Conservation (phyloP, 2,797 vertebrate genomes). For the Hypotaenidia okinawae region DNA sequence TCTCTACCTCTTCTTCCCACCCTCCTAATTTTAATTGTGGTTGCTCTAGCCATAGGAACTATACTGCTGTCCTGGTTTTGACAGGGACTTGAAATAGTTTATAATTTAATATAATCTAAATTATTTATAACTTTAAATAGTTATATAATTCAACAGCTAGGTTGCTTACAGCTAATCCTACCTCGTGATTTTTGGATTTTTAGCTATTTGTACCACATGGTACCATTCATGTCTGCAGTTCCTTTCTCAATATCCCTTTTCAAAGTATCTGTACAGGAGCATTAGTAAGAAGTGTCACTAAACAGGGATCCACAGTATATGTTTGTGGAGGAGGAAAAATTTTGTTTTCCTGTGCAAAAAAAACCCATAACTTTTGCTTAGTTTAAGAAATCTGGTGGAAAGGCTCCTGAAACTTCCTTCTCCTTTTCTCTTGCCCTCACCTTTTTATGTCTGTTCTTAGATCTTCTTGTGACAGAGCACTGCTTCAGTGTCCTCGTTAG, state of each 20-base stretch:
- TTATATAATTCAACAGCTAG: neutral
- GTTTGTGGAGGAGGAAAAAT: neutral
- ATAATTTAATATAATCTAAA: too few species aligned
- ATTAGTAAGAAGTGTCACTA: neutral
- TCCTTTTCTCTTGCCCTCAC: neutral
- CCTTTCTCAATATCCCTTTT: neutral
- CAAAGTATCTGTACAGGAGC: neutral
- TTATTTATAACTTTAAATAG: neutral
- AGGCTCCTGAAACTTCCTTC: neutral
- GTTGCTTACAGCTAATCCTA: neutral
- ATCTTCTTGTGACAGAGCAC: neutral
- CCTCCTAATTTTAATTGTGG: neutral
- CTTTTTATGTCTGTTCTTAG: neutral
- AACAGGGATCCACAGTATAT: neutral
- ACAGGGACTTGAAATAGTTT: too few species aligned
- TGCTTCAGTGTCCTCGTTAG: neutral
- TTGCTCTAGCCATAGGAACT: neutral
- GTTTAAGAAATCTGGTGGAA: neutral
- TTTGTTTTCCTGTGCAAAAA: neutral
- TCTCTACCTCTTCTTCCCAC: neutral
- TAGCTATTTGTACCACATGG: neutral
- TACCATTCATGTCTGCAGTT: neutral
- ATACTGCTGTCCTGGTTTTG: too few species aligned
- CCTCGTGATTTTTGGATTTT: neutral
- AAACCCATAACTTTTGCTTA: neutral